Evolutionary conservation across 1,140 invertebrate species (phyloP), one percentile per base, ranked within the genome.

Genomic region (Musca domestica): DNA sequence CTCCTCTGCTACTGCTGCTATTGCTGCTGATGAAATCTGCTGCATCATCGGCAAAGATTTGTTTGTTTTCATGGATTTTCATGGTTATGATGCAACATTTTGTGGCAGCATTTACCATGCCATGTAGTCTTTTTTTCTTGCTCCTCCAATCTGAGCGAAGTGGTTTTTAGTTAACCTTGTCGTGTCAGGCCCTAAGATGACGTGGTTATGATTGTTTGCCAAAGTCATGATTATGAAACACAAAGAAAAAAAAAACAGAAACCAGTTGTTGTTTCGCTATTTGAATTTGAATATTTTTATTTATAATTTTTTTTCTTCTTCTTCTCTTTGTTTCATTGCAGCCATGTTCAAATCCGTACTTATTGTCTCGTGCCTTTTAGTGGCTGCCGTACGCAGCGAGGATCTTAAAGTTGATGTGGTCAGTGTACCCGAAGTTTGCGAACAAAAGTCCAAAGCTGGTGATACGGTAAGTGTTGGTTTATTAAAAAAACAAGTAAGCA

Each of bases 381-480:
- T 86, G 72, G 85, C 84, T 64, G 73, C 86, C 68, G 83, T 80
- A 49, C 81, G 77, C 64, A 83, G 81, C 73, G 83, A 76, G 66
- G 74, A 85, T 67, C 85, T 96, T 52, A 94, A 95, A 84, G 88
- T 95, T 71, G 94, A 96, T 72, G 88, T 89, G 64, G 72, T 92
- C 15, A 90, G 87, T 81, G 87, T 88, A 69, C 91, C 93, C 2
- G 93, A 95, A 74, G 85, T 88, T 52, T 96, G 95, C 85, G 88
- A 89, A 3, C 83, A 86, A 71, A 92, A 91, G 80, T 89, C 92
- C n/a, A 94, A 95, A 81, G 88, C 88, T 69, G 92, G 93, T 27
- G 93, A 96, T 82, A 90, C 91, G 19, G 56, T 61, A 61, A 61
- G 56, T 61, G 19, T 23, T 23, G 23, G 20, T 49, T 19, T 49